A percentile compares a stretch with the other conserved stretches of the same genome.
Evolutionary conservation across 2,797 vertebrate species (phyloP).

Genomic region (Falco columbarius): DNA sequence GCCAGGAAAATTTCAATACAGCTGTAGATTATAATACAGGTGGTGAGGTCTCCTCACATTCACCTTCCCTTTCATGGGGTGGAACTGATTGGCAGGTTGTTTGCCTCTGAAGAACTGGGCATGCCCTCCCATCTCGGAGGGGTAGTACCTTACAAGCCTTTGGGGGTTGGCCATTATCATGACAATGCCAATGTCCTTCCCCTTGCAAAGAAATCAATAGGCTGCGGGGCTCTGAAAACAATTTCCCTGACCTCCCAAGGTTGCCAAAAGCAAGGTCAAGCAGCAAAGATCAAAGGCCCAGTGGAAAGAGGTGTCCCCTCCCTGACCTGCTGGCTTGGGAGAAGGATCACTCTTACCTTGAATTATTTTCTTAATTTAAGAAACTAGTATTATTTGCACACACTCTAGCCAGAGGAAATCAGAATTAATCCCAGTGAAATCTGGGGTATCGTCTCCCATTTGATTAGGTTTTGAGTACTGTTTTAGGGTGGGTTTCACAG

Average conservation of each 20-base stretch:
- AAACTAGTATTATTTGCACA: neutral
- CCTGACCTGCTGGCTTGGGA: neutral
- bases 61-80: constrained; percentile 47
- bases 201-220: constrained; percentile 23
- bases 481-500: neutral
- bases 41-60: constrained; percentile 45
- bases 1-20: constrained; percentile 78
- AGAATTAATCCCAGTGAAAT: neutral
- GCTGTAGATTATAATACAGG: constrained; percentile 81
- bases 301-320: neutral
- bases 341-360: neutral
- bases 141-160: neutral
- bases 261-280: constrained; percentile 52
- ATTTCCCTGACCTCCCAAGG: constrained; percentile 39
- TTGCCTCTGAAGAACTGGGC: constrained; percentile 5
- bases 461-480: neutral
- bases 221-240: neutral
- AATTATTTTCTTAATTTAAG: neutral
- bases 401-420: neutral
- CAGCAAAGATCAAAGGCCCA: constrained; percentile 43
- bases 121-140: neutral
- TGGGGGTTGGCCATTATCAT: constrained; percentile 31
- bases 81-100: constrained; percentile 45
- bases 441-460: neutral
- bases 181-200: constrained; percentile 9